Percentiles rank a stretch among this genome's conserved stretches.
Evolutionary conservation across 1,140 invertebrate species (phyloP).

Genomic region (Ectropis grisescens): DNA sequence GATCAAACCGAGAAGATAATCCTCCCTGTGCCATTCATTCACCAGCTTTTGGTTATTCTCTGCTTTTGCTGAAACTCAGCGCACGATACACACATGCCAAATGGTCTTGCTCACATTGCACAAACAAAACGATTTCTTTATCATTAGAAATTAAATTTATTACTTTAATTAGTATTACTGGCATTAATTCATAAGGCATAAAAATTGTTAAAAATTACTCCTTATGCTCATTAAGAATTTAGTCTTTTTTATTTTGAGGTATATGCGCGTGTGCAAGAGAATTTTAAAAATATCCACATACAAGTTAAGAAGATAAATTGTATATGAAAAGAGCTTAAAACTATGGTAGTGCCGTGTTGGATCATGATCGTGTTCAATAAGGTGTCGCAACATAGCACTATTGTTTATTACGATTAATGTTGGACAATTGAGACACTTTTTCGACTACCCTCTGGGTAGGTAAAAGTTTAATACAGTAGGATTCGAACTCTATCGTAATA

Average conservation of each 20-base stretch:
- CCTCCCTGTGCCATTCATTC: conserved; percentile 67
- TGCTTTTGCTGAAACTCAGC: conserved; percentile 54
- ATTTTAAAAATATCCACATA: conserved; percentile 28
- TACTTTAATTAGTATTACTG: too few species aligned
- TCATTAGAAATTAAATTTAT: too few species aligned
- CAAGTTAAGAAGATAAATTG: conserved; percentile 39
- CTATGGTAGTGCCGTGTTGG: conserved; percentile 34
- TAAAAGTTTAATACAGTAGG: too few species aligned
- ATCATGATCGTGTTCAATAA: background rate
- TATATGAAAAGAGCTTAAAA: conserved; percentile 30
- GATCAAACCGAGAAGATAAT: conserved; percentile 82
- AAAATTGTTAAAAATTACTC: too few species aligned
- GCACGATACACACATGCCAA: conserved; percentile 32
- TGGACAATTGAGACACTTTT: too few species aligned
- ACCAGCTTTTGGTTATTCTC: conserved; percentile 45
- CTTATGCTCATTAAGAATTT: too few species aligned
- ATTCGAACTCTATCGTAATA: too few species aligned
- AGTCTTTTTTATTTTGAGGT: too few species aligned
- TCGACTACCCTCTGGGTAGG: too few species aligned
- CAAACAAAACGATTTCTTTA: too few species aligned
- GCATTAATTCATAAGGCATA: too few species aligned
- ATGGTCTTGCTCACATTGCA: conserved; percentile 30
- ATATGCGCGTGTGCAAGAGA: conserved; percentile 38
- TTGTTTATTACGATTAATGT: conserved; percentile 18
- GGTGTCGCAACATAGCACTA: conserved; percentile 33